phyloP scores from a whole-genome alignment of 2,888 invertebrate genomes.

The Agrypnus murinus region DNA sequence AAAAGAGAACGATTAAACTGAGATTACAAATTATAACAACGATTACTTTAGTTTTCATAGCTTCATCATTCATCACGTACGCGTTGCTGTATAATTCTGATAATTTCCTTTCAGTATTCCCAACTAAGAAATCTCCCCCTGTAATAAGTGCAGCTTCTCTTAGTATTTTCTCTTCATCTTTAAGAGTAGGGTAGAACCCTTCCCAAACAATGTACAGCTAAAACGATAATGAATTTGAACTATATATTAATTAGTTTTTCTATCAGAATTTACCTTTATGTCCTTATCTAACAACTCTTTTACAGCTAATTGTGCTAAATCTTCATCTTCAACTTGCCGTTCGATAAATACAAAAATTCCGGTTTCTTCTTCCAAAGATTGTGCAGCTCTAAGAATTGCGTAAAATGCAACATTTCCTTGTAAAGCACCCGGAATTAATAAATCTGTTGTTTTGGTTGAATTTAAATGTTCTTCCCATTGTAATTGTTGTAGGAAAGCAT shows the following conservation, averaged over 20 bases:
- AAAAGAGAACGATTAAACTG: no score
- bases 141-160: constrained; percentile 71
- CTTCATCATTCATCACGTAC: constrained; percentile 31
- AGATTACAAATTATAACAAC: no score
- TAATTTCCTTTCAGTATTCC: constrained; percentile 55
- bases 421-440: constrained; percentile 55
- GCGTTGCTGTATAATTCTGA: constrained; percentile 51
- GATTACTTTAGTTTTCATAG: constrained; percentile 49
- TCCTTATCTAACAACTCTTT: constrained; percentile 70
- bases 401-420: constrained; percentile 75
- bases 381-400: constrained; percentile 76
- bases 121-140: constrained; percentile 71
- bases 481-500: constrained; percentile 52
- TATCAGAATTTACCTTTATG: constrained; percentile 67
- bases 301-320: constrained; percentile 70
- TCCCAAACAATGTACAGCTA: constrained; percentile 73
- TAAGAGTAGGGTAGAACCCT: constrained; percentile 68
- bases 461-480: constrained; percentile 34
- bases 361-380: constrained; percentile 77
- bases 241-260: no score
- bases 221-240: no score
- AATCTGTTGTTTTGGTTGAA: constrained; percentile 26
- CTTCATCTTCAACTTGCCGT: constrained; percentile 73
- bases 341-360: constrained; percentile 78
- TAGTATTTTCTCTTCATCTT: constrained; percentile 70